Evolutionary conservation across 2,113 vertebrate genomes (phyloP), one percentile per base, ranked within the genome.

Genomic region (Percina caprodes): DNA sequence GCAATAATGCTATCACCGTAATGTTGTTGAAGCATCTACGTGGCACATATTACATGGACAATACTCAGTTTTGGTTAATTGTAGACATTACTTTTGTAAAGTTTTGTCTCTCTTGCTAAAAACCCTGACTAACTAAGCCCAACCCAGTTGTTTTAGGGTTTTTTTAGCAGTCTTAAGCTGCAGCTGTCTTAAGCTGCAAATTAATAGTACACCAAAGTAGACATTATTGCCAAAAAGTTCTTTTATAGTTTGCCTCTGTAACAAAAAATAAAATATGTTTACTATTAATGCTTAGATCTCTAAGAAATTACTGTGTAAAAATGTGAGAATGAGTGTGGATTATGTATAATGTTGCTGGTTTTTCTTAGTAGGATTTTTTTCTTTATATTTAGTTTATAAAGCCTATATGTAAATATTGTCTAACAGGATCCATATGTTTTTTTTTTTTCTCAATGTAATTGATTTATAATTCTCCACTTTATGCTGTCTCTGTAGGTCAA

Each of bases 401-500:
- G 3, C 30, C n/a, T 18, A 42, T 16, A 13, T 63, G 16, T 51
- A 48, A 56, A 33, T 48, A 23, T 16, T 65, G 24, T 30, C 18
- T 1, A n/a, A 23, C 24, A 45, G 6, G 54, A 26, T 42, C 8
- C 9, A 46, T 55, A 26, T 16, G 2, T 30, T 62, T 8, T 54
- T 55, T 35, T 15, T 51, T 42, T 42, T 42, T 7, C 18, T 51
- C 5, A n/a, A 14, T 33, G 9, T n/a, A 56, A 54, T 24, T 24
- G 18, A 59, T 70, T 2, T 68, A 5, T 7, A 54, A 24, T 55
- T 65, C 15, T 65, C 7, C 21, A 14, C 15, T 75, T 19, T 69
- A 15, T 83, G 16, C 24, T 65, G 42, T 79, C 16, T 49, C 66
- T 94, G 33, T 86, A 99, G 98, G 98, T 99, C 88, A 99, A 99